phyloP scores from a whole-genome alignment of 2,113 vertebrate genomes.

The Australoheros scitulus region DNA sequence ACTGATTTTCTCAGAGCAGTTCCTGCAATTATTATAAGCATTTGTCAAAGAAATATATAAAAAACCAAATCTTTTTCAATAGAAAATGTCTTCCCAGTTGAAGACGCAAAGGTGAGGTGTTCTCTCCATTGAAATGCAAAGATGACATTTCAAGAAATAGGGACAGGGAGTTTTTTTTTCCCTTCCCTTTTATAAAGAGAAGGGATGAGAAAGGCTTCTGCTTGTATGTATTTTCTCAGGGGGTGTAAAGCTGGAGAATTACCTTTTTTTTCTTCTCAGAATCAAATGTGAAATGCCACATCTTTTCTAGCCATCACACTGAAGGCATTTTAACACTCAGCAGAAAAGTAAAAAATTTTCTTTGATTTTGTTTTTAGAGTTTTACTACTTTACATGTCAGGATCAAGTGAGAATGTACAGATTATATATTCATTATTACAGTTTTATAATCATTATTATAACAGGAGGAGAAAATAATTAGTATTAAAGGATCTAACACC shows the following conservation, averaged over 20 bases:
- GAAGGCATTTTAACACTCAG: not conserved
- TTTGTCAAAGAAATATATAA: conserved; percentile 2
- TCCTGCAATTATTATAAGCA: conserved; percentile 23
- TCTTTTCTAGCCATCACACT: not conserved
- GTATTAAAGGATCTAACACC: not conserved
- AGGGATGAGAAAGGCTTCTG: not conserved
- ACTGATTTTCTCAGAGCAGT: not conserved
- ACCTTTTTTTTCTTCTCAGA: conserved; percentile 1
- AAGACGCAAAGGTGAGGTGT: conserved; percentile 6
- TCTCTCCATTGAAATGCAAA: conserved; percentile 43
- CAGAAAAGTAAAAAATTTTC: not conserved
- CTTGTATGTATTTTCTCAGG: conserved; percentile 13
- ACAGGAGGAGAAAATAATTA: not conserved
- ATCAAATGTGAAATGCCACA: conserved; percentile 1
- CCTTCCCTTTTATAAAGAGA: not conserved
- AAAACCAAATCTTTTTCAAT: not conserved
- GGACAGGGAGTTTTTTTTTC: not conserved
- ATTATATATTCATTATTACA: not conserved
- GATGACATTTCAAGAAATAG: conserved; percentile 43
- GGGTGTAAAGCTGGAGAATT: not conserved
- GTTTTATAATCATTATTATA: not conserved
- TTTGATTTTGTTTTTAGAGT: not conserved
- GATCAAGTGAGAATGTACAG: not conserved
- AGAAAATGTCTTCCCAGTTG: not conserved
- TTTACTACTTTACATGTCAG: not conserved